These are phyloP conservation scores for Cephus rjabovi DNA, from an alignment of 2,888 invertebrate species.

Conservation along the genomic window DNA sequence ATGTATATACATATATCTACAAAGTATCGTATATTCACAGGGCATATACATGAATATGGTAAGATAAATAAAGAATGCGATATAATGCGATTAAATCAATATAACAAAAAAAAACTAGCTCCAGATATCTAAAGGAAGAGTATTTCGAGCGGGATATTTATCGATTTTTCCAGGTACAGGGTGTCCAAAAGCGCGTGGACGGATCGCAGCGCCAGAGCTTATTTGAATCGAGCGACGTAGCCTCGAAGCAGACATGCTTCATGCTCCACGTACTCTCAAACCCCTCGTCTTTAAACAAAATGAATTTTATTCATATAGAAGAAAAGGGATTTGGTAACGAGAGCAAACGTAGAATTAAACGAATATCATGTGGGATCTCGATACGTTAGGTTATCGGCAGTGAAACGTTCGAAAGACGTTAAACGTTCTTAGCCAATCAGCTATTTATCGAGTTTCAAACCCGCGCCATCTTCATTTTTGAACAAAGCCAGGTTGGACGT, in stretches of 20 bases:
- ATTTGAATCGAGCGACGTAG: conserved; percentile 57
- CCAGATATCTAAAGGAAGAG: neutral
- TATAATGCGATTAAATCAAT: too few species aligned
- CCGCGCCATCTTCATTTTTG: conserved; percentile 89
- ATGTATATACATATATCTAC: too few species aligned
- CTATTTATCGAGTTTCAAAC: conserved; percentile 68
- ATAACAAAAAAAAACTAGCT: neutral
- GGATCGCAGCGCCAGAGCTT: conserved; percentile 33
- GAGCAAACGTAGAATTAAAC: conserved; percentile 7
- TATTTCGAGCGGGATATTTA: conserved; percentile 18
- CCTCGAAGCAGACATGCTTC: conserved; percentile 60
- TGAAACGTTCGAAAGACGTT: conserved; percentile 1
- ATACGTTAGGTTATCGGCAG: conserved; percentile 7
- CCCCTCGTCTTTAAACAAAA: conserved; percentile 71
- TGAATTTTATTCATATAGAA: conserved; percentile 51
- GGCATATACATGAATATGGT: too few species aligned
- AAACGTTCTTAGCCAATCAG: conserved; percentile 64
- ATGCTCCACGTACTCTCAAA: conserved; percentile 72
- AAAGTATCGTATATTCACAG: too few species aligned
- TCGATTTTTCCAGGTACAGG: conserved; percentile 24
- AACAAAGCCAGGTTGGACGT: conserved; percentile 75
- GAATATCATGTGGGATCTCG: neutral
- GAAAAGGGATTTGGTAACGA: conserved; percentile 12
- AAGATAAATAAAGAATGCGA: too few species aligned
- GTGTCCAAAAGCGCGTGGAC: conserved; percentile 24